Conservation (phyloP, 1,140 invertebrate species). For the Cydia strobilella region DNA sequence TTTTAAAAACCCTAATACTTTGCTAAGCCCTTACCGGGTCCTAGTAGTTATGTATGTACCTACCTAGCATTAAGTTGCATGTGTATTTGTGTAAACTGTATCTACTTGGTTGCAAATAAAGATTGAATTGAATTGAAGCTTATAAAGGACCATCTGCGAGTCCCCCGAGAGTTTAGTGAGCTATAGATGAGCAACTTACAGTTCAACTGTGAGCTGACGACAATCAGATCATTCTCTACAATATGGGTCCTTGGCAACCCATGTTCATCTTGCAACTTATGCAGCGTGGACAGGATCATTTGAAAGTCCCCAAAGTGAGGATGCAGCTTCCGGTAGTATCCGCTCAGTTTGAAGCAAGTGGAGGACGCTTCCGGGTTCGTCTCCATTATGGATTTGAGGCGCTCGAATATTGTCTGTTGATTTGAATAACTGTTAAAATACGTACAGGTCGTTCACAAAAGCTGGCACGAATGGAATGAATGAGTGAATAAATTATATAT, state of each 20-base stretch:
- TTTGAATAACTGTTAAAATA: no score
- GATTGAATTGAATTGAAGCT: no score
- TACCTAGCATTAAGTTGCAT: no score
- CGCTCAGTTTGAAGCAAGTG: conserved; percentile 43
- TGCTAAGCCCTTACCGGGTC: no score
- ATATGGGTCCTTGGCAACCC: conserved; percentile 43
- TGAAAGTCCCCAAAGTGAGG: conserved; percentile 63
- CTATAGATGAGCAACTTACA: conserved; percentile 34
- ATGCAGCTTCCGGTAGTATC: conserved; percentile 49
- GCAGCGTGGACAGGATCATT: conserved; percentile 48
- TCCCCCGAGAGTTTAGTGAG: conserved; percentile 43
- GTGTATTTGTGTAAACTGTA: no score
- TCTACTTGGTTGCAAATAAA: no score
- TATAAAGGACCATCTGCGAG: conserved; percentile 55
- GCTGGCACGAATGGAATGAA: no score
- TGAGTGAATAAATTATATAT: no score
- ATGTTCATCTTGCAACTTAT: conserved; percentile 44
- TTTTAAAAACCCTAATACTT: no score
- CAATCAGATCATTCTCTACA: conserved; percentile 42
- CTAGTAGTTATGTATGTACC: no score
- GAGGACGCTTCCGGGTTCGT: neutral
- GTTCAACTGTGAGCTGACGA: neutral
- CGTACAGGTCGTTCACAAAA: no score
- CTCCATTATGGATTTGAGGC: conserved; percentile 39
- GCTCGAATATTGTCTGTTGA: conserved; percentile 45